A percentile compares a stretch with the other conserved stretches of the same genome.
Evolutionary conservation across 30 jellyfish, hydroid and myxozoan genomes (phyloP).

Genomic region (Phacellophora camtschatica): DNA sequence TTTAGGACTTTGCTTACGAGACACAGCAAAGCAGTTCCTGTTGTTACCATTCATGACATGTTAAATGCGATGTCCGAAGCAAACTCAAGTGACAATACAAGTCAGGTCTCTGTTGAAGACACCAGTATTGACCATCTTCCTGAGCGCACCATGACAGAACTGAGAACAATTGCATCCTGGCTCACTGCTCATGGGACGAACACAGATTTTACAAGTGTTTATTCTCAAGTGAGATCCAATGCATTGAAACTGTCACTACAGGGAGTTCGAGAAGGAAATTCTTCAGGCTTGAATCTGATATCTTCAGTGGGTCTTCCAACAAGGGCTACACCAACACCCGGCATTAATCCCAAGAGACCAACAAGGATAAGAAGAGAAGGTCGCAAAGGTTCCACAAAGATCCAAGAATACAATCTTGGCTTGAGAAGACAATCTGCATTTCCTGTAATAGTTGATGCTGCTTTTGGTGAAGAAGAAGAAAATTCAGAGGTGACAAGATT

Average conservation of each 20-base stretch:
- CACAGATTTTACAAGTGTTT: slow-evolving; percentile 91
- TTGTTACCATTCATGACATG: slow-evolving; percentile 80
- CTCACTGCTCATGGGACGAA: slow-evolving; percentile 76
- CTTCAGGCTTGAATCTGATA: not conserved
- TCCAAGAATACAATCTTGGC: slow-evolving; percentile 23
- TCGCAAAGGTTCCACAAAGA: slow-evolving; percentile 40
- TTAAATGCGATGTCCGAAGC: slow-evolving; percentile 72
- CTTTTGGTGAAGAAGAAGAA: slow-evolving; percentile 78
- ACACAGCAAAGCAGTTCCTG: slow-evolving; percentile 91
- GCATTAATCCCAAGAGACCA: slow-evolving; percentile 45
- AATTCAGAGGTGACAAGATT: slow-evolving; percentile 76
- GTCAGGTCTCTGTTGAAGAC: slow-evolving; percentile 77
- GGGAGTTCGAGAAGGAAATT: slow-evolving; percentile 66
- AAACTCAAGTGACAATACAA: slow-evolving; percentile 48
- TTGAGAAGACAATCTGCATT: slow-evolving; percentile 40
- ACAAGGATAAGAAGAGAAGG: slow-evolving; percentile 41
- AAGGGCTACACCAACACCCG: slow-evolving; percentile 43
- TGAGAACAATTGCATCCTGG: slow-evolving; percentile 90
- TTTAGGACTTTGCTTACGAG: slow-evolving; percentile 80
- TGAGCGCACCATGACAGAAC: slow-evolving; percentile 85
- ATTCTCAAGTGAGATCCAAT: slow-evolving; percentile 86
- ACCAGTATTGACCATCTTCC: slow-evolving; percentile 83
- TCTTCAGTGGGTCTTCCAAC: slow-evolving; percentile 29
- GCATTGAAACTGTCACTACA: slow-evolving; percentile 76
- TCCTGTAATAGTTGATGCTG: slow-evolving; percentile 38